phyloP scores from a whole-genome alignment of 2,797 vertebrate genomes.

The Lithobates pipiens region DNA sequence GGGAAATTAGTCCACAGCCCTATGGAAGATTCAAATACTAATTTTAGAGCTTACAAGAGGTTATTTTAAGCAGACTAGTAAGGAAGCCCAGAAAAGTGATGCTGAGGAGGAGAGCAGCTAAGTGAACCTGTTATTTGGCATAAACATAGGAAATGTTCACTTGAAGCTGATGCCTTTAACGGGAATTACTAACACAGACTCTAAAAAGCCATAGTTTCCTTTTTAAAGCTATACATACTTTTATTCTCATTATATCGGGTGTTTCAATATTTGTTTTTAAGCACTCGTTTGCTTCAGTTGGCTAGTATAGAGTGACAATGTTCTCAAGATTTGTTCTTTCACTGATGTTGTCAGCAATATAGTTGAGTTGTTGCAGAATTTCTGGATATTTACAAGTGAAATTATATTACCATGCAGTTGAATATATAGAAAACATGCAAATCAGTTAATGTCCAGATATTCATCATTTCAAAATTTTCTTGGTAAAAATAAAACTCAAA shows the following conservation, averaged over 20 bases:
- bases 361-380: neutral
- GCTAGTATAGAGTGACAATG: neutral
- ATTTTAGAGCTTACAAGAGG: no score
- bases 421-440: constrained; percentile 17
- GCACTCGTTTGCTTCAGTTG: neutral
- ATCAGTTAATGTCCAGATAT: constrained; percentile 30
- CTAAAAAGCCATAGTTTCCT: neutral
- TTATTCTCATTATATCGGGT: neutral
- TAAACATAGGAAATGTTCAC: neutral
- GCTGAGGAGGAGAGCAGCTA: neutral
- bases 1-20: no score
- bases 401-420: neutral
- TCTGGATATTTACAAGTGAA: constrained; percentile 3
- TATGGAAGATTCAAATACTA: no score
- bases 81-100: neutral
- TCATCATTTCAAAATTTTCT: constrained; percentile 38
- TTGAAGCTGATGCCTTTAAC: no score
- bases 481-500: constrained; percentile 40
- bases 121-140: neutral
- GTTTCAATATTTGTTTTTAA: neutral
- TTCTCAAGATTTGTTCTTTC: neutral
- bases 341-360: neutral
- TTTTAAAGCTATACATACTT: neutral
- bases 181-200: neutral
- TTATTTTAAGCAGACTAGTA: no score